Percentiles rank a stretch among this genome's conserved stretches.
Conservation (phyloP, 23 tunicate species). For the Ascidia mentula region DNA sequence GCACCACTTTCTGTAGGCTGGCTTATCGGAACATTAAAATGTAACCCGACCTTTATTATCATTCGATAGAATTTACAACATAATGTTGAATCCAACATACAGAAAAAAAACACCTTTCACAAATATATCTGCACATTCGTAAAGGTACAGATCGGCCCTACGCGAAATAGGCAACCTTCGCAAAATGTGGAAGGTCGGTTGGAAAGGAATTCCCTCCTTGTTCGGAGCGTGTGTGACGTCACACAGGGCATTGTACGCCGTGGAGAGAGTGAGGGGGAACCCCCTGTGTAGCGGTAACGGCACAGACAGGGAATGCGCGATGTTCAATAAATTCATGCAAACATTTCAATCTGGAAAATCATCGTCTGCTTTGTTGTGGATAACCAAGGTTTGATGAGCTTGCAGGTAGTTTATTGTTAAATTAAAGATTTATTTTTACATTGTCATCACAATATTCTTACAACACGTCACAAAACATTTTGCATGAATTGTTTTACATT, state of each 20-base stretch:
- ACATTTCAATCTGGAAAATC: not conserved
- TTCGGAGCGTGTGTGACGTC: slow-evolving; percentile 43
- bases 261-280: slow-evolving; percentile 42
- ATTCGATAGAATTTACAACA: too few relatives aligned
- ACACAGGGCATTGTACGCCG: slow-evolving; percentile 34
- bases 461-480: too few relatives aligned
- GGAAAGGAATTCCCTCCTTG: slow-evolving; percentile 55
- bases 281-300: slow-evolving; percentile 64
- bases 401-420: too few relatives aligned
- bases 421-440: too few relatives aligned
- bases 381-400: slow-evolving; percentile 41
- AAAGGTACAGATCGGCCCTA: slow-evolving; percentile 65
- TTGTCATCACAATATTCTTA: too few relatives aligned
- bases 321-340: slow-evolving; percentile 24
- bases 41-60: too few relatives aligned
- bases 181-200: slow-evolving; percentile 7
- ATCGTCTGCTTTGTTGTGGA: slow-evolving; percentile 22
- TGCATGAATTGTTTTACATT: too few relatives aligned
- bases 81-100: too few relatives aligned
- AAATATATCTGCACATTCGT: too few relatives aligned
- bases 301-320: slow-evolving; percentile 39
- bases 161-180: slow-evolving; percentile 53
- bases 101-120: too few relatives aligned
- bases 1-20: too few relatives aligned
- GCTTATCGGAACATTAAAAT: too few relatives aligned